These are phyloP conservation scores for Podarcis raffonei DNA, from an alignment of 2,113 vertebrate genomes.

Conservation along the genomic window DNA sequence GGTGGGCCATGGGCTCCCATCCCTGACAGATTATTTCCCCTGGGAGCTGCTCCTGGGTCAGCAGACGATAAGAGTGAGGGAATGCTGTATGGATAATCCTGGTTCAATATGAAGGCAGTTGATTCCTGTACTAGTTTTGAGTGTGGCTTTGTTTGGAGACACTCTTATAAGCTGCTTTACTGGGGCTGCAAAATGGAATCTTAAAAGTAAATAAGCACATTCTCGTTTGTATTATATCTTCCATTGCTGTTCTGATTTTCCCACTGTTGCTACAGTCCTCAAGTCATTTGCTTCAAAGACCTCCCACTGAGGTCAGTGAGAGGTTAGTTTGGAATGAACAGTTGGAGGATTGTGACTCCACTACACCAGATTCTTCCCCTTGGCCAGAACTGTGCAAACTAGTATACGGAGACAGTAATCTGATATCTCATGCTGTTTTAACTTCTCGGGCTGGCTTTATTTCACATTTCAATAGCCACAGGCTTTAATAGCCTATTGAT, in stretches of 20 bases:
- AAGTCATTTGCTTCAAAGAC: background rate
- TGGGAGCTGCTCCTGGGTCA: background rate
- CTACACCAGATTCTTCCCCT: background rate
- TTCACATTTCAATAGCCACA: background rate
- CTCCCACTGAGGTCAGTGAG: background rate
- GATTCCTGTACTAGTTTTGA: background rate
- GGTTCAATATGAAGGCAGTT: background rate
- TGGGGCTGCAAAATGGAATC: background rate
- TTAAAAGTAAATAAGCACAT: background rate
- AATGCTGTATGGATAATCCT: background rate
- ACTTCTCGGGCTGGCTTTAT: background rate
- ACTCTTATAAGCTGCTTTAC: background rate
- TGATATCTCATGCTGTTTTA: background rate
- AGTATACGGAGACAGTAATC: fast-evolving
- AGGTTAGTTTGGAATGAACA: background rate
- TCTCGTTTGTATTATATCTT: background rate
- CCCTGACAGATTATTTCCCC: background rate
- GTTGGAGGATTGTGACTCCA: background rate
- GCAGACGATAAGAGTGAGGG: background rate
- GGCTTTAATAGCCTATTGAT: background rate
- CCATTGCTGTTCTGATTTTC: fast-evolving
- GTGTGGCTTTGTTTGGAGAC: background rate
- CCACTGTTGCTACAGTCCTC: no score
- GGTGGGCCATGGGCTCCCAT: no score
- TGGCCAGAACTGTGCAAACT: background rate